Evolutionary conservation across 2,888 invertebrate species (phyloP).

Genomic region (Falcaria lacertinaria): DNA sequence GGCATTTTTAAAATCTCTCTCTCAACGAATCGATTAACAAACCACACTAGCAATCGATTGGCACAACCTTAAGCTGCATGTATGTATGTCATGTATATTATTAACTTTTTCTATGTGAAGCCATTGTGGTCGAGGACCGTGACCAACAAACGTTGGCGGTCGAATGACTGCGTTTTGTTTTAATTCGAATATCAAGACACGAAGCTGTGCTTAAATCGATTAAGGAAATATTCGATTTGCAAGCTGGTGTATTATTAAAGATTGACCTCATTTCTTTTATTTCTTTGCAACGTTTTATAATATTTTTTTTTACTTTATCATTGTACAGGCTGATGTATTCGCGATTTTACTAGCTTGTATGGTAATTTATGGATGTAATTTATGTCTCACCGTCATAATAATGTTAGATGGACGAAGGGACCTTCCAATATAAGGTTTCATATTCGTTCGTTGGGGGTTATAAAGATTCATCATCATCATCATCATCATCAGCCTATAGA

Average conservation of each 20-base stretch:
- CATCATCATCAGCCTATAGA: too few species aligned
- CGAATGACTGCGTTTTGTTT: conserved; percentile 4
- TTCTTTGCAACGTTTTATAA: too few species aligned
- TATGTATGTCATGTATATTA: conserved; percentile 2
- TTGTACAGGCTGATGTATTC: too few species aligned
- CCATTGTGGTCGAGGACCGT: conserved; percentile 8
- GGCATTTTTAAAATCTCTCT: too few species aligned
- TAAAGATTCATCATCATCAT: too few species aligned
- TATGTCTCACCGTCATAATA: too few species aligned
- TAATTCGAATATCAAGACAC: not conserved
- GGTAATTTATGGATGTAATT: too few species aligned
- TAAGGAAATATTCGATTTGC: conserved; percentile 1
- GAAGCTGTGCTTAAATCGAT: not conserved
- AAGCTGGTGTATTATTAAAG: not conserved
- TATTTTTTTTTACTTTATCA: too few species aligned
- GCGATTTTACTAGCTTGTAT: too few species aligned
- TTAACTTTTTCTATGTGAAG: not conserved
- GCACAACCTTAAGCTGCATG: not conserved
- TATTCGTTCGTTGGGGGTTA: too few species aligned
- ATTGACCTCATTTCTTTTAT: not conserved
- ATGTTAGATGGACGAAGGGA: too few species aligned
- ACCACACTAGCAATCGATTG: not conserved
- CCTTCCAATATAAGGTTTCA: too few species aligned
- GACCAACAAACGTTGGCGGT: conserved; percentile 5
- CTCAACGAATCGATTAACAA: not conserved